These are phyloP conservation scores for Dione vanillae DNA, from an alignment of 2,888 invertebrate species.

Conservation along the genomic window DNA sequence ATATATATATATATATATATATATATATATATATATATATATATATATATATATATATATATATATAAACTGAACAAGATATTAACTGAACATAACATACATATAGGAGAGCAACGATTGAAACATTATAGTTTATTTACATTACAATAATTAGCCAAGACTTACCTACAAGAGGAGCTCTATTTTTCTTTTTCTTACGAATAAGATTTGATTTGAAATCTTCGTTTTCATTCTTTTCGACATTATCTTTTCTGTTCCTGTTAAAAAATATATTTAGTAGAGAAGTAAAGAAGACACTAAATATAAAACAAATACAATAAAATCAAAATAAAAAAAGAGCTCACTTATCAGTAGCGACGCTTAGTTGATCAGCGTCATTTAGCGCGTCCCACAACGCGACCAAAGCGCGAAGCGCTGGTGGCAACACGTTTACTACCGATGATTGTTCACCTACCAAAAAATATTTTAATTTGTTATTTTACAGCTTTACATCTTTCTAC, in stretches of 20 bases:
- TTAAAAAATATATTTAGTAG: neutral
- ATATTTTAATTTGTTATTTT: constrained; percentile 8
- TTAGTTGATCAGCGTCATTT: constrained; percentile 77
- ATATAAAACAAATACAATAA: neutral
- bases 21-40: too few species aligned
- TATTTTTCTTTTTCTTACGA: constrained; percentile 65
- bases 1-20: too few species aligned
- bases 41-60: too few species aligned
- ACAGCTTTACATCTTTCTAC: neutral
- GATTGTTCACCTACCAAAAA: constrained; percentile 46
- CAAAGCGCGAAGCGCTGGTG: constrained; percentile 93
- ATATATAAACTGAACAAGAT: too few species aligned
- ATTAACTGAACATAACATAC: too few species aligned
- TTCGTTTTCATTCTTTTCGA: constrained; percentile 65
- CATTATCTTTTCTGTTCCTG: constrained; percentile 59
- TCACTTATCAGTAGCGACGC: constrained; percentile 71
- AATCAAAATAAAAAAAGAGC: too few species aligned
- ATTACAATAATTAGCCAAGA: neutral
- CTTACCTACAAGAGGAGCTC: constrained; percentile 64
- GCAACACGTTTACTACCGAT: constrained; percentile 89
- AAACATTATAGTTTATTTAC: too few species aligned
- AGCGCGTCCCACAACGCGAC: constrained; percentile 96
- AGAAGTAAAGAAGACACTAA: neutral
- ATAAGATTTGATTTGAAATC: constrained; percentile 55
- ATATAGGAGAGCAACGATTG: too few species aligned